Base-by-base conservation (phyloP, 2,888 invertebrate genomes). In the Drosophila nigritarsus region DNA sequence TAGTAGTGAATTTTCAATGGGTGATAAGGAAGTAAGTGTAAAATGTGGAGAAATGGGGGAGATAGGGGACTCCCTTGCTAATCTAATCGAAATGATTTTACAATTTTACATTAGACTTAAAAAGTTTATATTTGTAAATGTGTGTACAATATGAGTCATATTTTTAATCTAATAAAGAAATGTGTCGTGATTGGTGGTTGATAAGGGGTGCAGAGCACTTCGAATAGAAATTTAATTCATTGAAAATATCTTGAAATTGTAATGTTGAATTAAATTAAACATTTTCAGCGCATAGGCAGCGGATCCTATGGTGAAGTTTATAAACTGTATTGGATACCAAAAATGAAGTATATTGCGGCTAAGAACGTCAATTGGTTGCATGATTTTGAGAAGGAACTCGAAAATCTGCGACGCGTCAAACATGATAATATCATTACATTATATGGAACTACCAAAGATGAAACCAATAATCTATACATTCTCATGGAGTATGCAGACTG, bases 201-300 rank as follows among this genome's bases (percentile, higher is more conserved):
- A 40, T 40, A 32, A 9, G 9, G 32, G 9, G 32, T 32, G 4
- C 5, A 6, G 1, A 40, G 5, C n/a, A 11, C 9, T n/a, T 40
- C n/a, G 5, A n/a, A 5, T 40, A 0, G 0, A 42, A 40, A 40
- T 9, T 0, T 2, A 11, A 11, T 6, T 20, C 3, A 20, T 13
- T 11, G 6, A 42, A 42, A 6, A 42, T 42, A n/a, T 20, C 6
- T 42, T 13, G n/a, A 13, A 13, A 42, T 20, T 5, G 5, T 6
- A 11, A 5, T 49, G 29, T 49, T 18, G 1, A 27, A 9, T 18
- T 27, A 29, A 27, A 18, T n/a, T 1, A 29, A n/a, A 11, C 29
- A 11, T n/a, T 13, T 30, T 30, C 3, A 50, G 50, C 0, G 0
- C 2, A 0, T 38, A 13, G 0, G 3, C 15, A 0, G 2, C 0